Base-by-base conservation (phyloP, 2,888 invertebrate species). In the Drosophila neotestacea region DNA sequence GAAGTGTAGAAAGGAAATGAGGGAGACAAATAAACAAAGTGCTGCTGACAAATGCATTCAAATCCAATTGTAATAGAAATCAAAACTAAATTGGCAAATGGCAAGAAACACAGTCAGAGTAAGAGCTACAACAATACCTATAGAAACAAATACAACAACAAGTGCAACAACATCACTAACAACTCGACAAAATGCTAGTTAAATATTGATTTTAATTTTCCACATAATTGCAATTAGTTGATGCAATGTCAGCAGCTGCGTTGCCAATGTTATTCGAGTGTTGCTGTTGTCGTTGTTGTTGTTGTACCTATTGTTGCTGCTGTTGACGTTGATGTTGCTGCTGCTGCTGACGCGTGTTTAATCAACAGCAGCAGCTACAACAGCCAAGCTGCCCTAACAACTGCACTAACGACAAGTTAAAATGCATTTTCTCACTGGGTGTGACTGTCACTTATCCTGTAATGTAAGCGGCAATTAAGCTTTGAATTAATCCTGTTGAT, bases 171-270 rank as follows among this genome's bases (percentile, higher is more conserved):
- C 9, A 16, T 16, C 11, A 16, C 1, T 9, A 48, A 32, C 41
- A 42, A 34, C 44, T 46, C 27, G 41, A 60, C 56, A 60, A 50
- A 55, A 68, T 76, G 62, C 58, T 65, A 65, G 77, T 79, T 73
- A 68, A 80, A 80, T 80, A 82, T 82, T 80, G 77, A 83, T 83
- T 80, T 83, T 65, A 55, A 73, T 83, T 80, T 73, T 70, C 70
- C 81, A 73, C 81, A 80, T 81, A 83, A 81, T 81, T 81, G 74
- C 81, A 81, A 81, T 81, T 80, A 80, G 83, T 72, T 77, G 71
- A 72, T 77, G 69, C 70, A 70, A 68, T 52, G 64, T 66, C 62
- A 66, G 62, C 77, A 66, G 74, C 75, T 79, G 75, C 51, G 54
- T 56, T 44, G 34, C 51, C 38, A 32, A 38, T 22, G 42, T 55